Evolutionary conservation across 2,113 vertebrate species (phyloP).

Genomic region (Micronycteris hirsuta): DNA sequence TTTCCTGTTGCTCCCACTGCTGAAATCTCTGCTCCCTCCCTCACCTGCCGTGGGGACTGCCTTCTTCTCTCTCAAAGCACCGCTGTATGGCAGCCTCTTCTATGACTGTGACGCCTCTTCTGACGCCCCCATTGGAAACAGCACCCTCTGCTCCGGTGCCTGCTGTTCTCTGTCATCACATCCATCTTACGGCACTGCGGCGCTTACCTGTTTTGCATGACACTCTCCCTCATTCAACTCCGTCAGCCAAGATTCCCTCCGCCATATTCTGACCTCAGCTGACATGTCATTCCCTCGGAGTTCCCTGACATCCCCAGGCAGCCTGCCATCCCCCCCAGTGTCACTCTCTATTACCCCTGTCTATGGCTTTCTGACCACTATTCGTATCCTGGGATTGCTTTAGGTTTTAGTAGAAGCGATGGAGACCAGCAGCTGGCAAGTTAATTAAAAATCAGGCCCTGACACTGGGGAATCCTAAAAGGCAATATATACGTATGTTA

Average conservation of each 20-base stretch:
- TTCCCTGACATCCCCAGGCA: background rate
- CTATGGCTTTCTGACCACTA: background rate
- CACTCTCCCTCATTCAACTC: background rate
- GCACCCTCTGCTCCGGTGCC: background rate
- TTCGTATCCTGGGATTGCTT: background rate
- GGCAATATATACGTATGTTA: background rate
- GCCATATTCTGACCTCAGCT: background rate
- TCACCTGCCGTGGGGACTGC: fast-evolving
- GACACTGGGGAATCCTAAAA: background rate
- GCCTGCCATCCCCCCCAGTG: background rate
- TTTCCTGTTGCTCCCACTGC: too few relatives aligned
- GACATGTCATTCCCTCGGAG: background rate
- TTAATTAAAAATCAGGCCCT: background rate
- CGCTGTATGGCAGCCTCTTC: background rate
- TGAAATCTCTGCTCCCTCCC: background rate
- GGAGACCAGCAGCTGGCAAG: background rate
- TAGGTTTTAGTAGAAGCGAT: background rate
- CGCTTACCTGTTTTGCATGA: background rate
- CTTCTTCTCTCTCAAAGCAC: background rate
- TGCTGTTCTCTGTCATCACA: fast-evolving
- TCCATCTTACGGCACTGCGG: background rate
- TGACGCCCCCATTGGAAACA: background rate
- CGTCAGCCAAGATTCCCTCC: background rate
- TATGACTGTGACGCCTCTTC: background rate
- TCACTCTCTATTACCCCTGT: background rate